A percentile compares a stretch with the other conserved stretches of the same genome.
phyloP scores from a whole-genome alignment of 2,888 invertebrate species.

The Biston betularia region DNA sequence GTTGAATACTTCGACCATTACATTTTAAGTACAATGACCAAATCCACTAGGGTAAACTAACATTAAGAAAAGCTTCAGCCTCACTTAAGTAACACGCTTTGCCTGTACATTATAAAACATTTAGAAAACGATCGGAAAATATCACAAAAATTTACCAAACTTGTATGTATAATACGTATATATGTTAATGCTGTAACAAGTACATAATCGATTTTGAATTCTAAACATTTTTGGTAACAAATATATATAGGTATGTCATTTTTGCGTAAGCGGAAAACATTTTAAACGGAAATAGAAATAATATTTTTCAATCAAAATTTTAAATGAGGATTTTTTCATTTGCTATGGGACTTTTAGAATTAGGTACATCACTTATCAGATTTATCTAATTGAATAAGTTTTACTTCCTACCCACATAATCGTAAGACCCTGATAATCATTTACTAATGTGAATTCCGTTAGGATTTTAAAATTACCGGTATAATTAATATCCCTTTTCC shows the following conservation, averaged over 20 bases:
- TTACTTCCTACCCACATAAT: conserved; percentile 68
- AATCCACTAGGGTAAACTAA: neutral
- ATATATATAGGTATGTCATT: neutral
- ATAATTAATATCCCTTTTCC: conserved; percentile 18
- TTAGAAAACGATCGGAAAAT: neutral
- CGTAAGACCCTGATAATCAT: conserved; percentile 76
- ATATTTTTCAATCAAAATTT: neutral
- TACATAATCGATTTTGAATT: no score
- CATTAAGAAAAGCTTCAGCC: neutral
- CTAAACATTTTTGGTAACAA: no score
- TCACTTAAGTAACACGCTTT: neutral
- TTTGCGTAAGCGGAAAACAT: neutral
- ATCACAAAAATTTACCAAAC: neutral
- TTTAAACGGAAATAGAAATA: neutral
- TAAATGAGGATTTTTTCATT: conserved; percentile 45
- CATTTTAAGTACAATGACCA: neutral
- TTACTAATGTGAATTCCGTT: conserved; percentile 60
- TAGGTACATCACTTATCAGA: conserved; percentile 52
- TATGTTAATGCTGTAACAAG: no score
- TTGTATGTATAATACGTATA: no score
- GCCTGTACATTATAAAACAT: neutral
- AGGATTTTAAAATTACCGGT: conserved; percentile 31
- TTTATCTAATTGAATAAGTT: conserved; percentile 64
- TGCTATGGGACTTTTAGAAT: conserved; percentile 57
- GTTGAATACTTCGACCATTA: neutral